Evolutionary conservation across 1,140 invertebrate genomes (phyloP).

Genomic region (Lamellibrachia luymesi): DNA sequence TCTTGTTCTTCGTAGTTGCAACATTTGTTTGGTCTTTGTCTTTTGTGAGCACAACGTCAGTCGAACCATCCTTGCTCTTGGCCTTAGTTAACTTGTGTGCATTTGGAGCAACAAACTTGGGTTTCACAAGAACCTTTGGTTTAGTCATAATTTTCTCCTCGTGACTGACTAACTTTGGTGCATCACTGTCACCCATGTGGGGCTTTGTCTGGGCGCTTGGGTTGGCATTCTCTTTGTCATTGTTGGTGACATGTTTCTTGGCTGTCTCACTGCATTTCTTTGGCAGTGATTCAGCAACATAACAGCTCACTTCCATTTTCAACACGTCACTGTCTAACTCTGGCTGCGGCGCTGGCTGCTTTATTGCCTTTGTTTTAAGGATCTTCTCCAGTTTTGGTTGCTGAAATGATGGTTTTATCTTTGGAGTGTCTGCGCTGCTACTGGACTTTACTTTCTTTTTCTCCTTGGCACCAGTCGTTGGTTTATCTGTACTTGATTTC

Average conservation of each 20-base stretch:
- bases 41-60: neutral
- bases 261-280: neutral
- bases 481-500: neutral
- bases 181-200: neutral
- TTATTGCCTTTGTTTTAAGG: neutral
- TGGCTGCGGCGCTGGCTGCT: neutral
- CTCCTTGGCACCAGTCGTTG: neutral
- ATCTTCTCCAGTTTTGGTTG: neutral
- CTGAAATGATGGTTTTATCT: constrained; percentile 1
- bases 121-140: neutral
- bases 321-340: neutral
- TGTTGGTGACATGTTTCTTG: neutral
- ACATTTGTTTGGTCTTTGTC: neutral
- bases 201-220: neutral
- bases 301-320: neutral
- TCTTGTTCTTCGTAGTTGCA: neutral
- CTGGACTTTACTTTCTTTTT: neutral
- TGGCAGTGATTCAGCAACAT: neutral
- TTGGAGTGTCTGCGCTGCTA: neutral
- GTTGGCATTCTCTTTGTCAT: neutral
- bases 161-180: neutral
- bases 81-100: neutral
- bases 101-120: neutral
- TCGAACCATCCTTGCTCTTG: neutral
- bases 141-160: neutral